Evolutionary conservation across 2,113 vertebrate genomes (phyloP).

Genomic region (Aepyceros melampus): DNA sequence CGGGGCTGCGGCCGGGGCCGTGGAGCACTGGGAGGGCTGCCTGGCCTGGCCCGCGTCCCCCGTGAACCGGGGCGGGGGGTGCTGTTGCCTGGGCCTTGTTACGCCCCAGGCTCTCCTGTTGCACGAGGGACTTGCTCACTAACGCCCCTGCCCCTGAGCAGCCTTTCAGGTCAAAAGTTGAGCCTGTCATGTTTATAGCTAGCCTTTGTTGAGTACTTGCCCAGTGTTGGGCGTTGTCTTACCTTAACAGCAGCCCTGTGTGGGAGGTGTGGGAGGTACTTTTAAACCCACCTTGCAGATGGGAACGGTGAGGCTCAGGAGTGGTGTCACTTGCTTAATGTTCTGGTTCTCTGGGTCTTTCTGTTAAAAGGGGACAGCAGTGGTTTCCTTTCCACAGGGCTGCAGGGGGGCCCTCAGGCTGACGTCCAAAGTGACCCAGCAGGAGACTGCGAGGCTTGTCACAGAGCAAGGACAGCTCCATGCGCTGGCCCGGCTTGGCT

Average conservation of each 20-base stretch:
- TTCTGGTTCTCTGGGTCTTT: background rate
- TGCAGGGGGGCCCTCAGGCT: too few relatives aligned
- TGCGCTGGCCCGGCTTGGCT: rapidly evolving
- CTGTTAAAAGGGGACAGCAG: background rate
- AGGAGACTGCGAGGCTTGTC: background rate
- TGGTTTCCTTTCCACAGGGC: background rate
- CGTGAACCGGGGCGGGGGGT: rapidly evolving
- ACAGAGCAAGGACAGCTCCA: background rate
- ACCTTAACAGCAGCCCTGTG: background rate
- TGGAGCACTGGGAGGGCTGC: background rate
- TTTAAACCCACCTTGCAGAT: background rate
- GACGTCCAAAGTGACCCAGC: background rate
- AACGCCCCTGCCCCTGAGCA: background rate
- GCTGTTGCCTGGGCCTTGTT: background rate
- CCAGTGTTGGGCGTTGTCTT: background rate
- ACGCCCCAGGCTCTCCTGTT: background rate
- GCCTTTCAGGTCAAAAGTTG: too few relatives aligned
- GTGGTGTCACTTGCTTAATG: background rate
- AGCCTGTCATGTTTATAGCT: background rate
- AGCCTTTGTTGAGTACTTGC: background rate
- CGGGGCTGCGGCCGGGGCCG: background rate
- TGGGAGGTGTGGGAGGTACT: background rate
- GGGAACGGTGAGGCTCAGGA: background rate
- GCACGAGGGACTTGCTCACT: background rate
- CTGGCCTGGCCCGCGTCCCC: background rate